Base-by-base conservation (phyloP, 2,113 vertebrate genomes). In the Antigone vipio region DNA sequence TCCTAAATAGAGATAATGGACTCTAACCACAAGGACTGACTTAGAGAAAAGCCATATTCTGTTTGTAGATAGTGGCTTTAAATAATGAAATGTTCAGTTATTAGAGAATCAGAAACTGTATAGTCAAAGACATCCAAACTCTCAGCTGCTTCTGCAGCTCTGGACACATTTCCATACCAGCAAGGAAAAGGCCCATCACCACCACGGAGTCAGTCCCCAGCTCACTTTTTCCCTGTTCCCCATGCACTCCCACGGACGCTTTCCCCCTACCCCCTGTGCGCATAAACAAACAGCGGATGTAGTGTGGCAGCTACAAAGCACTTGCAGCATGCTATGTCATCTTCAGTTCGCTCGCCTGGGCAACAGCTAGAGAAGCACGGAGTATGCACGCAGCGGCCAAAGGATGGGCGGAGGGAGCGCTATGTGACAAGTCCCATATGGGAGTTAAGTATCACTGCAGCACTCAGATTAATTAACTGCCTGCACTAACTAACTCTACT, bases 231-330 rank as follows among this genome's bases (percentile, higher is more conserved):
- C 32, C 67, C 29, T 20, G 24, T 47, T 24, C 50, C 50, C 50
- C 6, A 21, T 24, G 24, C 50, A 52, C 17, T 63, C 30, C 47
- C 67, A 24, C 0, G 7, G 73, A 50, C 0, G 3, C 58, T 45
- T 30, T 15, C 14, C 10, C 35, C 9, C 1, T 15, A 12, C 10
- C 35, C 9, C 1, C 29, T 0, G 1, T 15, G 8, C 6, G 2
- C 12, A 68, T 38, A 45, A 72, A 40, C 34, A 34, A 52, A 19
- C 5, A 24, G 72, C 4, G 3, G 45, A 30, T 15, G 45, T 15
- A 6, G 58, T 3, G 19, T 29, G 82, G 53, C 74, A 60, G 77
- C 71, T 21, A 42, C 69, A 49, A 15, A 76, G 63, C 40, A 5
- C 32, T 49, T 9, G 52, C 58, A 76, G 63, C 24, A 10, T 5